Conservation (phyloP, 1,140 invertebrate genomes). For the Apolygus lucorum region DNA sequence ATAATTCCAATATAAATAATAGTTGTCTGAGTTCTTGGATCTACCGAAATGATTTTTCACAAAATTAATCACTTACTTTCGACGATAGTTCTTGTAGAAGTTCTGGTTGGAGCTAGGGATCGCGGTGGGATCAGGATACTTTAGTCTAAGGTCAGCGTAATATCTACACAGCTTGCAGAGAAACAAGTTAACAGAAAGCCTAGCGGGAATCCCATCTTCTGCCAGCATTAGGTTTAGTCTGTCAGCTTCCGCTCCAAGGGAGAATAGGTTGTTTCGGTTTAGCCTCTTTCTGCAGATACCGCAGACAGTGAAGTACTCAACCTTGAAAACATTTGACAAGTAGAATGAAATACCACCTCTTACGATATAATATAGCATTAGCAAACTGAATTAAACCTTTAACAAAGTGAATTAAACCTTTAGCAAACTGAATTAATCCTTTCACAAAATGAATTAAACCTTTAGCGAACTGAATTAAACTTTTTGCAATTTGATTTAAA, state of each 20-base stretch:
- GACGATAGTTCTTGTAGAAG: slow-evolving; percentile 58
- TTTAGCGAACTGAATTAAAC: too few relatives aligned
- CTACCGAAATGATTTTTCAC: too few relatives aligned
- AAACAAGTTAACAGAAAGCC: slow-evolving; percentile 49
- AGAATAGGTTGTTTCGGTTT: slow-evolving; percentile 48
- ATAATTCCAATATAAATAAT: too few relatives aligned
- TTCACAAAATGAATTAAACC: too few relatives aligned
- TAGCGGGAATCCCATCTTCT: slow-evolving; percentile 57
- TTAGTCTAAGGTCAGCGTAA: slow-evolving; percentile 59
- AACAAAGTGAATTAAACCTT: too few relatives aligned
- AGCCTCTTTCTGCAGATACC: slow-evolving; percentile 62
- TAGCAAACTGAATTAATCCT: background rate
- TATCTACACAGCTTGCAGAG: slow-evolving; percentile 71
- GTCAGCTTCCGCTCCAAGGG: slow-evolving; percentile 47
- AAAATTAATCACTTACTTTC: slow-evolving; percentile 48
- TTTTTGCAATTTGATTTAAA: too few relatives aligned
- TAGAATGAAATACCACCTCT: background rate
- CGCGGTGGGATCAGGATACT: slow-evolving; percentile 45
- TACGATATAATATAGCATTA: background rate
- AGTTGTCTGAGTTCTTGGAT: too few relatives aligned
- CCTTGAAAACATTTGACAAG: slow-evolving; percentile 27
- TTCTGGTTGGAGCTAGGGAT: slow-evolving; percentile 45
- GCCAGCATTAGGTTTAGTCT: slow-evolving; percentile 56
- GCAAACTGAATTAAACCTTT: too few relatives aligned
- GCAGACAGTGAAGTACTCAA: slow-evolving; percentile 63